Evolutionary conservation across 1,140 invertebrate genomes (phyloP).

Genomic region (Eulimnadia texana): DNA sequence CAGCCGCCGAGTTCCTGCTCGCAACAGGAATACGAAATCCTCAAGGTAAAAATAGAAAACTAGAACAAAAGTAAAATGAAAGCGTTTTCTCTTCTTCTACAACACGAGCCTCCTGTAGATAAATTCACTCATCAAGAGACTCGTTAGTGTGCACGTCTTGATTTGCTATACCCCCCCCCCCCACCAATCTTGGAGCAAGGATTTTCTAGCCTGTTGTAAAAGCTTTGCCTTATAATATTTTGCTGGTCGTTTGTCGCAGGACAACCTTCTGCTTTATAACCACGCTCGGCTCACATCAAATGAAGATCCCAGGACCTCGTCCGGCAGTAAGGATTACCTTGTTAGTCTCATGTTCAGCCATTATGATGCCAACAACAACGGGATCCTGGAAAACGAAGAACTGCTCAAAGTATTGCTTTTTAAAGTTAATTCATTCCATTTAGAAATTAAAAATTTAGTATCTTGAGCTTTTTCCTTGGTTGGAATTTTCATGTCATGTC

Average conservation of each 20-base stretch:
- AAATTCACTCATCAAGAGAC: too few relatives aligned
- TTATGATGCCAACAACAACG: conserved; percentile 57
- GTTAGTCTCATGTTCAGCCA: conserved; percentile 64
- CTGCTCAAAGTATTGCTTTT: conserved; percentile 39
- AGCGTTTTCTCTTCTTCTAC: neutral
- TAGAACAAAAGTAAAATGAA: conserved; percentile 7
- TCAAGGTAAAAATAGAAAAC: too few relatives aligned
- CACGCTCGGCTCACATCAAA: conserved; percentile 48
- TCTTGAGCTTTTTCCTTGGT: too few relatives aligned
- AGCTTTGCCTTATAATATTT: neutral
- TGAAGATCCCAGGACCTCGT: conserved; percentile 16
- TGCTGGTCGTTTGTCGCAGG: conserved; percentile 31
- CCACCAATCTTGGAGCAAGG: too few relatives aligned
- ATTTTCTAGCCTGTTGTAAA: too few relatives aligned
- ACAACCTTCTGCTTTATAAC: conserved; percentile 55
- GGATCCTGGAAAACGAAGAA: conserved; percentile 48
- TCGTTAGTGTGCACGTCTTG: too few relatives aligned
- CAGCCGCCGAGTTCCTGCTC: conserved; percentile 31
- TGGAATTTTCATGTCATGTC: too few relatives aligned
- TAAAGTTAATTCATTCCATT: too few relatives aligned
- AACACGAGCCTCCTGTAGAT: too few relatives aligned
- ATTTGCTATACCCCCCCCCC: too few relatives aligned
- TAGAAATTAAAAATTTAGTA: too few relatives aligned
- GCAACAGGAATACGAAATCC: conserved; percentile 51
- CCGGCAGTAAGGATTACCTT: conserved; percentile 45